Conservation (phyloP, 1,140 invertebrate species). For the Protaetia brevitarsis region DNA sequence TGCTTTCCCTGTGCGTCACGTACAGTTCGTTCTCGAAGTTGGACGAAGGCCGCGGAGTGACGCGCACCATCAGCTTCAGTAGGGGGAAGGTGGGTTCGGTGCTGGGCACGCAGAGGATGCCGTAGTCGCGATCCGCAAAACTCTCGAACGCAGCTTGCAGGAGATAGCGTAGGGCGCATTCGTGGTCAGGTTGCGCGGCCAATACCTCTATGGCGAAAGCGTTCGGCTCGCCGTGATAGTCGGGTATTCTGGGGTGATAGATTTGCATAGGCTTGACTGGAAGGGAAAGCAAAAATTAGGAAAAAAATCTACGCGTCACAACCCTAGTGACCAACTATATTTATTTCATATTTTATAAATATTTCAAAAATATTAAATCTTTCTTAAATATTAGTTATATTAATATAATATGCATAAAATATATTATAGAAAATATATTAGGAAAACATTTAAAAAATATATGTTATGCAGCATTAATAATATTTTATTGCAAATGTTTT, state of each 20-base stretch:
- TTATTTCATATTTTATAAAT: no score
- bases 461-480: no score
- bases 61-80: slow-evolving; percentile 31
- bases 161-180: slow-evolving; percentile 56
- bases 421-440: no score
- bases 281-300: not conserved
- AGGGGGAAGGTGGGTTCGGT: slow-evolving; percentile 57
- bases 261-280: not conserved
- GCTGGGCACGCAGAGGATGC: slow-evolving; percentile 61
- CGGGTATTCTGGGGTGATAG: slow-evolving; percentile 20
- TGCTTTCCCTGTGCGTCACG: slow-evolving; percentile 56
- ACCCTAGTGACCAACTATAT: not conserved
- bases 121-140: slow-evolving; percentile 66
- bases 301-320: not conserved
- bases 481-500: no score
- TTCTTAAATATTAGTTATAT: no score
- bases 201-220: slow-evolving; percentile 66
- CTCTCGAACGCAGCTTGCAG: slow-evolving; percentile 63
- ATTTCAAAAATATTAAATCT: no score
- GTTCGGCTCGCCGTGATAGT: slow-evolving; percentile 49
- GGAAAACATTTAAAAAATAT: no score
- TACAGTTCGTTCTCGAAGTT: slow-evolving; percentile 62
- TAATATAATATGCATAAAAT: no score
- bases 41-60: slow-evolving; percentile 55
- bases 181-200: slow-evolving; percentile 59